Base-by-base conservation (phyloP, 2,797 vertebrate genomes). In the Anas georgica region DNA sequence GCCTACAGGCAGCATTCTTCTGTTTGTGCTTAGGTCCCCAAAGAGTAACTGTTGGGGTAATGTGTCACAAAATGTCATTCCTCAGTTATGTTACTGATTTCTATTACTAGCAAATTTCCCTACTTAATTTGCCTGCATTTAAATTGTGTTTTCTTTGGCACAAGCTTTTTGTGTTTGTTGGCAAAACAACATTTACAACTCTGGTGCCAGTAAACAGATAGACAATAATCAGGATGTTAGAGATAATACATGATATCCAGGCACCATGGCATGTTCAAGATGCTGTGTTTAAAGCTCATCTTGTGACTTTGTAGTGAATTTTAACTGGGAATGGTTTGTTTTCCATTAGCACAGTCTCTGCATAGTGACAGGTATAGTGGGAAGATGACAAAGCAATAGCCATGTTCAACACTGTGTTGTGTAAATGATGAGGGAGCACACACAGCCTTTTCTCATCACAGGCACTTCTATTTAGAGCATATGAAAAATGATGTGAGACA, bases 361-460 rank as follows among this genome's bases (percentile, higher is more conserved):
- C 25, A n/a, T 4, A 80, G 45, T 31, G 86, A 64, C 72, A 75
- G 72, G 75, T 77, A 56, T 17, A 60, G 25, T 0, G 83, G 41
- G 69, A 45, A 85, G 31, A 83, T 72, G 58, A 91, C 58, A 78
- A 89, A 82, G 35, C 45, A 68, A 76, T 15, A 72, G 17, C 22
- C 22, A 33, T 56, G 16, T 54, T 88, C 72, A 50, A 14, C 4
- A 7, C 21, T 76, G 41, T 0, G 0, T 18, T 8, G 12, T 59
- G 31, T 76, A 76, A 88, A 66, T 0, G 1, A 26, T 35, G 33
- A 77, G 28, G 21, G 8, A 83, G 31, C 10, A 31, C 21, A 62
- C 39, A 11, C 17, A 72, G 33, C 20, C n/a, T 59, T 62, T 74
- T 50, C 58, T 66, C 45, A 66, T 68, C 45, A 58, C 54, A 75